Evolutionary conservation across 2,888 invertebrate genomes (phyloP).

Genomic region (Lapara coniferarum): DNA sequence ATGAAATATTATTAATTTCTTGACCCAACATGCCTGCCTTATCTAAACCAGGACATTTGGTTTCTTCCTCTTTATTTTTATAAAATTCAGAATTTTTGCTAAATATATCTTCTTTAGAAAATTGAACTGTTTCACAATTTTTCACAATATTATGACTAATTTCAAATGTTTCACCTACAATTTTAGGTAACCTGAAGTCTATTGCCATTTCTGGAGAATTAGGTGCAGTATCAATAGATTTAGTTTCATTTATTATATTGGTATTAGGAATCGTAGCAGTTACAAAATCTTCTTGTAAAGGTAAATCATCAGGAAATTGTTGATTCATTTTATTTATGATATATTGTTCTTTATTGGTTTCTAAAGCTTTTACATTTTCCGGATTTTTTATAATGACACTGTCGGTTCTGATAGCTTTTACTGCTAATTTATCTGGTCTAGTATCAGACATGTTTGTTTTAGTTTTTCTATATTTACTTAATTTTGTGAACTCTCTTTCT

Average conservation of each 20-base stretch:
- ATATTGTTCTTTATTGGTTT: conserved; percentile 29
- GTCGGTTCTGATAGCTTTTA: conserved; percentile 62
- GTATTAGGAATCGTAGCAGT: conserved; percentile 21
- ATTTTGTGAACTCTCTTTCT: conserved; percentile 63
- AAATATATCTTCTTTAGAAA: background rate
- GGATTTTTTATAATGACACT: conserved; percentile 81
- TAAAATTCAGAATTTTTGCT: background rate
- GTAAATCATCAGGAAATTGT: conserved; percentile 51
- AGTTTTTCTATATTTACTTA: conserved; percentile 71
- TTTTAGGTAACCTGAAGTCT: conserved; percentile 64
- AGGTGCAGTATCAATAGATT: conserved; percentile 18
- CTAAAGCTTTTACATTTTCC: conserved; percentile 59
- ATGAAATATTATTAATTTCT: background rate
- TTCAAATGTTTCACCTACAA: conserved; percentile 17
- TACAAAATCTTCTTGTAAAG: conserved; percentile 43
- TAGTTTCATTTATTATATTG: conserved; percentile 30
- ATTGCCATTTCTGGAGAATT: conserved; percentile 52
- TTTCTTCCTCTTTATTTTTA: background rate
- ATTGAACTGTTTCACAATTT: background rate
- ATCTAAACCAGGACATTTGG: background rate
- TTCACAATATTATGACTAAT: background rate
- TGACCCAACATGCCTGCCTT: background rate
- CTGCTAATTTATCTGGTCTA: conserved; percentile 39
- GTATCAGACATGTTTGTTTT: conserved; percentile 47
- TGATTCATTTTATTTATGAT: conserved; percentile 34